Evolutionary conservation across 2,797 vertebrate species (phyloP), one percentile per base, ranked within the genome.

Genomic region (Podargus strigoides): DNA sequence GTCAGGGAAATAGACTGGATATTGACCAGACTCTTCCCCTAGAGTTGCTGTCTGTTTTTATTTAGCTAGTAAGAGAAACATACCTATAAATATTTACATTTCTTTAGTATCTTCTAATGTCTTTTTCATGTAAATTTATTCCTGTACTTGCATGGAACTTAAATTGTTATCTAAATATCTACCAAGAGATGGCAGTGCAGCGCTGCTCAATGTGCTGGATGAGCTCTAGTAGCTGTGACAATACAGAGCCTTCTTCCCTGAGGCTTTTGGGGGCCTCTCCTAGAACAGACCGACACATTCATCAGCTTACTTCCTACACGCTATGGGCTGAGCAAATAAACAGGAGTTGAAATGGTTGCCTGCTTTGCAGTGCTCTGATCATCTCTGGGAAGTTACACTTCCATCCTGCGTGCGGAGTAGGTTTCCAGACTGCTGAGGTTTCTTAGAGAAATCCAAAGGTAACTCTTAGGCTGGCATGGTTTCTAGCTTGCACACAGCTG

Each of bases 181-280:
- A 79, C 97, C 97, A 41, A 85, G 93, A 98, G 97, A 91, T 97
- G 98, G 98, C 97, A 96, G 85, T 80, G 91, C 80, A 34, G 68
- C 41, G 91, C 95, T 89, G 83, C 39, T 84, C 30, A 77, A 58
- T 11, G 34, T 2, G 63, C 75, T 10, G 73, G 20, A 1, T 3
- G 32, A 36, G 20, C 1, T 30, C 41, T 24, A 2, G 41, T 47
- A 36, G n/a, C 47, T 46, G 2, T 49, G 77, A 34, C 83, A 84
- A 69, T 24, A 20, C 47, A 2, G 63, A 15, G 32, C 22, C 41
- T 20, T 16, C 53, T 92, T 90, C 64, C 72, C 39, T 20, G 49
- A 34, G 37, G 8, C 24, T 62, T 64, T 62, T 52, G 30, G 28
- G 66, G 37, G 41, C 24, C 60, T 60, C 41, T 92, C 50, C 72